Evolutionary conservation across 2,888 invertebrate genomes (phyloP).

Genomic region (Amiota mariae): DNA sequence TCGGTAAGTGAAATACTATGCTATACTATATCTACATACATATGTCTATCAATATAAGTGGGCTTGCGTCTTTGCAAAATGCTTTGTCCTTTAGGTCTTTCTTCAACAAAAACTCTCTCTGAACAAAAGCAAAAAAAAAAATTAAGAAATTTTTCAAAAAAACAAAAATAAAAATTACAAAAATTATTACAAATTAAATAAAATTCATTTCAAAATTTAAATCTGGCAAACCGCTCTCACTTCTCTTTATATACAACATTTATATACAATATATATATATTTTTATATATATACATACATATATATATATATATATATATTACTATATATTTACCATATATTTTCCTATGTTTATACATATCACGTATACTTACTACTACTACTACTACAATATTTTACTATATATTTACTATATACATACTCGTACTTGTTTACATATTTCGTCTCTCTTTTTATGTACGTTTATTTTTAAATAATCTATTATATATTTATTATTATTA

Average conservation of each 20-base stretch:
- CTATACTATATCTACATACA: background rate
- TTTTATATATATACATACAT: conserved; percentile 12
- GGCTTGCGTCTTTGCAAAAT: conserved; percentile 13
- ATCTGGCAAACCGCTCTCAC: conserved; percentile 31
- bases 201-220: background rate
- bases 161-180: background rate
- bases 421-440: conserved; percentile 47
- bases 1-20: conserved; percentile 78
- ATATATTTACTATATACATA: conserved; percentile 31
- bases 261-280: conserved; percentile 9
- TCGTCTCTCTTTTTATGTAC: conserved; percentile 41
- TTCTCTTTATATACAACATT: conserved; percentile 32
- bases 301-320: conserved; percentile 19
- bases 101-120: conserved; percentile 33
- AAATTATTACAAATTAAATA: background rate
- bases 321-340: conserved; percentile 7
- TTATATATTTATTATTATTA: conserved; percentile 41
- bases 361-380: conserved; percentile 9
- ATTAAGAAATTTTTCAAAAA: background rate
- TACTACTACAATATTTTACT: conserved; percentile 27
- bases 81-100: conserved; percentile 44
- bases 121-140: background rate
- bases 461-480: conserved; percentile 35
- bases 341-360: conserved; percentile 14
- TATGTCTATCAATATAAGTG: background rate